Conservation (phyloP, 2,113 vertebrate genomes). For the Neolamprologus hecqui region DNA sequence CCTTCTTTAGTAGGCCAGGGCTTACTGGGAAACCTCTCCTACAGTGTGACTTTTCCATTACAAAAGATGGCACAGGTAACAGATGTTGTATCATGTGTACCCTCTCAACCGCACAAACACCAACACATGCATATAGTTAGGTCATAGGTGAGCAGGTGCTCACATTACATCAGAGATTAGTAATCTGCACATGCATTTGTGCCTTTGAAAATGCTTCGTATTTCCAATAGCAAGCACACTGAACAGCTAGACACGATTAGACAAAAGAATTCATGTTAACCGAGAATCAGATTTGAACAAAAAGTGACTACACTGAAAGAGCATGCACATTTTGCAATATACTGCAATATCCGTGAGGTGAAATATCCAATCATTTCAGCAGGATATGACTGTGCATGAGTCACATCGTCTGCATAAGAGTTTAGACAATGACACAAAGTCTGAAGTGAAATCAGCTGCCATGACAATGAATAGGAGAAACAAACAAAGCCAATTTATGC, state of each 20-base stretch:
- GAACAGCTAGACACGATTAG: background rate
- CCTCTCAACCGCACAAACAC: background rate
- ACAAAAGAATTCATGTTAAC: background rate
- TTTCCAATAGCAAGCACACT: background rate
- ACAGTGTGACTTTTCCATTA: background rate
- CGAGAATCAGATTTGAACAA: background rate
- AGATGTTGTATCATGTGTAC: slow-evolving; percentile 21
- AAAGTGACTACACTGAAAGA: background rate
- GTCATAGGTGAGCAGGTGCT: slow-evolving; percentile 9
- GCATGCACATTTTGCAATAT: background rate
- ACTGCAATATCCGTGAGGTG: background rate
- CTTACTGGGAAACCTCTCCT: background rate
- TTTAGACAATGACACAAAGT: background rate
- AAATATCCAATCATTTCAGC: background rate
- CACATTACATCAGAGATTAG: background rate
- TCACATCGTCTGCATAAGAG: background rate
- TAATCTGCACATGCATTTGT: background rate
- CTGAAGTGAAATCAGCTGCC: background rate
- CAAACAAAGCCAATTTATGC: background rate
- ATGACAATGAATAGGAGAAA: background rate
- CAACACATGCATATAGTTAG: background rate
- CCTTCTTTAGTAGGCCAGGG: background rate
- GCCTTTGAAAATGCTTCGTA: background rate
- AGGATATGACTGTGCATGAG: slow-evolving; percentile 33
- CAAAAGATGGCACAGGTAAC: slow-evolving; percentile 11